Conservation (phyloP, 1,140 invertebrate species). For the Papilio helenus region DNA sequence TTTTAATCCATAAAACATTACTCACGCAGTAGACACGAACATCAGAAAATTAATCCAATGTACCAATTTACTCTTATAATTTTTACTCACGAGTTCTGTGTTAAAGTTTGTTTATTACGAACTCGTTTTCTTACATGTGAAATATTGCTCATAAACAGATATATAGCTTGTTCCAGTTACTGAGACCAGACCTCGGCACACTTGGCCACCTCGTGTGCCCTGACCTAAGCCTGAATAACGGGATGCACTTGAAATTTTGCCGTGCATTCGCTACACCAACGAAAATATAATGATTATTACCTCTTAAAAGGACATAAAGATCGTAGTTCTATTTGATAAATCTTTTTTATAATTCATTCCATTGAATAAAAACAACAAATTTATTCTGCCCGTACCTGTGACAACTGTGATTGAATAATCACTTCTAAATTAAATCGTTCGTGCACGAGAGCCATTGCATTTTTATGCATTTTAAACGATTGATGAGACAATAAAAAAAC, state of each 20-base stretch:
- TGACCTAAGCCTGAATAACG: constrained; percentile 68
- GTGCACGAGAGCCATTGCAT: background rate
- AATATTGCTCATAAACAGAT: constrained; percentile 46
- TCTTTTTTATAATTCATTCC: background rate
- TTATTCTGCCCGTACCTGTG: background rate
- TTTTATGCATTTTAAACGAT: constrained; percentile 11
- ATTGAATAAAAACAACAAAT: constrained; percentile 2
- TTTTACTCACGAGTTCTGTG: background rate
- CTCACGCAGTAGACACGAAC: background rate
- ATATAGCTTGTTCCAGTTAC: constrained; percentile 47
- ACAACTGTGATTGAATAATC: constrained; percentile 7
- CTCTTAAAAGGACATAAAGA: background rate
- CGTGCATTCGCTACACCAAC: constrained; percentile 1
- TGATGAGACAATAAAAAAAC: background rate
- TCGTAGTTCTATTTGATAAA: background rate
- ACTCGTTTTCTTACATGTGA: constrained; percentile 39
- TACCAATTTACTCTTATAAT: background rate
- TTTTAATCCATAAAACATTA: no score
- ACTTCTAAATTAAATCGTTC: background rate
- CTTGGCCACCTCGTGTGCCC: constrained; percentile 52
- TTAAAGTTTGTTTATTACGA: background rate
- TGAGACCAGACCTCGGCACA: constrained; percentile 58
- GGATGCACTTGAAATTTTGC: constrained; percentile 63
- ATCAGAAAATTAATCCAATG: background rate
- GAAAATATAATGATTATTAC: constrained; percentile 2